Conservation (phyloP, 2,888 invertebrate species). For the Drosophila birchii region DNA sequence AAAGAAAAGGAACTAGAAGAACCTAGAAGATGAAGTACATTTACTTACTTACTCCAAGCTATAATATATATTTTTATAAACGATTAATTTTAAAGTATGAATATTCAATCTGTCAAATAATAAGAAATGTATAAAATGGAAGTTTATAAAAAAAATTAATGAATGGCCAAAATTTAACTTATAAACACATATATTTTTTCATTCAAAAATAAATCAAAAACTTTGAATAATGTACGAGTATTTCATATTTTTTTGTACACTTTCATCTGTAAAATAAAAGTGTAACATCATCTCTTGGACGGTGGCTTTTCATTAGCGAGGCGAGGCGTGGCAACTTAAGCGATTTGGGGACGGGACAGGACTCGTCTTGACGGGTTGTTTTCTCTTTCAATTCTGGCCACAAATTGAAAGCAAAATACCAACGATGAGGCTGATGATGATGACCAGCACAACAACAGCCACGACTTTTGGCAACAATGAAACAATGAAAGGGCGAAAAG, state of each 20-base stretch:
- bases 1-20: not conserved
- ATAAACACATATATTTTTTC: not conserved
- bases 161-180: not conserved
- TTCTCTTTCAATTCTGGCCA: constrained; percentile 52
- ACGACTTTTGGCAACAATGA: constrained; percentile 73
- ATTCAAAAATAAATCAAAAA: not conserved
- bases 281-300: constrained; percentile 19
- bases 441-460: constrained; percentile 46
- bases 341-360: constrained; percentile 18
- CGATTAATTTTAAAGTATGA: not conserved
- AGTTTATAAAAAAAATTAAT: not conserved
- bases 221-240: not conserved
- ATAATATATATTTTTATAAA: not conserved
- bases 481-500: constrained; percentile 52
- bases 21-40: not conserved
- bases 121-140: not conserved
- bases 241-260: not conserved
- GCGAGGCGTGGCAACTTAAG: constrained; percentile 51
- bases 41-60: not conserved
- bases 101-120: not conserved
- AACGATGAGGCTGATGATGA: constrained; percentile 57
- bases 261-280: not conserved
- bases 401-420: constrained; percentile 77
- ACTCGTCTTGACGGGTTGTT: constrained; percentile 35
- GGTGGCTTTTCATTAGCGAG: constrained; percentile 53